These are phyloP conservation scores for Ericerus pela DNA, from an alignment of 1,140 invertebrate species.

Conservation along the genomic window DNA sequence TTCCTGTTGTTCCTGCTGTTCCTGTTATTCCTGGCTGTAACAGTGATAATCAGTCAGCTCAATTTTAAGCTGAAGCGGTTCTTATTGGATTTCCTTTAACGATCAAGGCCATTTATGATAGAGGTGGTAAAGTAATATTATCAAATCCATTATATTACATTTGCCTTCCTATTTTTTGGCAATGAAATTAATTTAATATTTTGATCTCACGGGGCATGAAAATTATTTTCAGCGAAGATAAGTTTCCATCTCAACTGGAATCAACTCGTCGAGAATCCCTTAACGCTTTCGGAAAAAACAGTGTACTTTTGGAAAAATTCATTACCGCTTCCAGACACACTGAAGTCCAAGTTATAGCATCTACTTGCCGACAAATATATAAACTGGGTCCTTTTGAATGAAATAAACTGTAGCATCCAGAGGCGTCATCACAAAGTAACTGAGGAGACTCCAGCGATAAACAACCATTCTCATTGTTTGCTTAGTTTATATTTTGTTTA, in stretches of 20 bases:
- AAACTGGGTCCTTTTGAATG: slow-evolving; percentile 84
- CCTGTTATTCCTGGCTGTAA: slow-evolving; percentile 91
- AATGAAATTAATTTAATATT: background rate
- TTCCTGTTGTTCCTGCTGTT: no score
- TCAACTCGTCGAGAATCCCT: slow-evolving; percentile 84
- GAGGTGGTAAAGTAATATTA: slow-evolving; percentile 67
- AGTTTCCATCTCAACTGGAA: slow-evolving; percentile 79
- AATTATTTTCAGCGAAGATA: slow-evolving; percentile 59
- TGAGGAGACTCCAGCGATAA: slow-evolving; percentile 48
- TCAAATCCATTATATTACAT: background rate
- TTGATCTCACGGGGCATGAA: slow-evolving; percentile 88
- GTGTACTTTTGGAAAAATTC: slow-evolving; percentile 79
- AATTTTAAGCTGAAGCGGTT: slow-evolving; percentile 55
- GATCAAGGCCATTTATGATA: slow-evolving; percentile 95
- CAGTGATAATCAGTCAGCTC: slow-evolving; percentile 64
- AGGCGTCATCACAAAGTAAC: slow-evolving; percentile 62
- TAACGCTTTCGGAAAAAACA: slow-evolving; percentile 88
- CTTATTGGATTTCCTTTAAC: slow-evolving; percentile 90
- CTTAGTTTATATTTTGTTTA: no score
- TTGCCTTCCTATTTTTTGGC: background rate
- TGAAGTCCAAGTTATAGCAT: slow-evolving; percentile 70
- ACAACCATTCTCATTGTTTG: no score
- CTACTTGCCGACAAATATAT: slow-evolving; percentile 84
- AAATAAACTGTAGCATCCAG: slow-evolving; percentile 62
- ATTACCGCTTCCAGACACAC: slow-evolving; percentile 77